Percentiles rank a stretch among this genome's conserved stretches.
Evolutionary conservation across 1,140 invertebrate species (phyloP).

Genomic region (Drosophila trapezifrons): DNA sequence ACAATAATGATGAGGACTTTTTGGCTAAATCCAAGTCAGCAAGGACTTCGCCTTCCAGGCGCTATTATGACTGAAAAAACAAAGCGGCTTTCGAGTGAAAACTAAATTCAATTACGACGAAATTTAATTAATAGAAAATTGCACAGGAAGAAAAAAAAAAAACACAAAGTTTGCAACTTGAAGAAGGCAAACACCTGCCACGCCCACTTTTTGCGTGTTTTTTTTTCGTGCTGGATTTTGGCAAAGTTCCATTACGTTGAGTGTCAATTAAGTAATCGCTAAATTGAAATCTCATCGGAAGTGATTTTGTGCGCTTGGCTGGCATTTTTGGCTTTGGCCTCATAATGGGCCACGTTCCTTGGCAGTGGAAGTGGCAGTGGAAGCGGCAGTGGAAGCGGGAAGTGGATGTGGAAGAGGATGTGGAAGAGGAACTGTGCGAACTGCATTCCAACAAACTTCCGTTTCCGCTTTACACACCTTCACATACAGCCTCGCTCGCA

Average conservation of each 20-base stretch:
- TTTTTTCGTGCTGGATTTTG: slow-evolving; percentile 21
- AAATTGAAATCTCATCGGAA: slow-evolving; percentile 82
- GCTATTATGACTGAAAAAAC: slow-evolving; percentile 7
- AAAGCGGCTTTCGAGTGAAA: slow-evolving; percentile 12
- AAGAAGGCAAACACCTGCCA: slow-evolving; percentile 34
- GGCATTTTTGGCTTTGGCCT: slow-evolving; percentile 48
- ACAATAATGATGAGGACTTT: neutral
- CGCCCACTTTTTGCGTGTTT: neutral
- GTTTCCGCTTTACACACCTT: slow-evolving; percentile 62
- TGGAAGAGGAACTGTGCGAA: slow-evolving; percentile 36
- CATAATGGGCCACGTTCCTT: slow-evolving; percentile 48
- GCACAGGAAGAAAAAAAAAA: neutral
- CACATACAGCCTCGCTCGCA: slow-evolving; percentile 11
- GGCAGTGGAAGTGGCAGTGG: neutral
- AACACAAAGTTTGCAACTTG: slow-evolving; percentile 25
- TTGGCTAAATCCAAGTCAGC: neutral
- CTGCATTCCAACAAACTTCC: slow-evolving; percentile 79
- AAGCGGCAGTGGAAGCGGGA: neutral
- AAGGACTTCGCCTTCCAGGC: neutral
- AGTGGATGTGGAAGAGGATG: slow-evolving; percentile 1
- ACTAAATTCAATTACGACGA: slow-evolving; percentile 23
- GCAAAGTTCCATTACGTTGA: slow-evolving; percentile 74
- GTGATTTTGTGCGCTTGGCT: slow-evolving; percentile 76
- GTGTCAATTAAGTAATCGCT: slow-evolving; percentile 81
- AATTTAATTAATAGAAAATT: slow-evolving; percentile 49